Percentiles rank a stretch among this genome's conserved stretches.
Evolutionary conservation across 2,797 vertebrate species (phyloP).

Genomic region (Amphiprion clarkii): DNA sequence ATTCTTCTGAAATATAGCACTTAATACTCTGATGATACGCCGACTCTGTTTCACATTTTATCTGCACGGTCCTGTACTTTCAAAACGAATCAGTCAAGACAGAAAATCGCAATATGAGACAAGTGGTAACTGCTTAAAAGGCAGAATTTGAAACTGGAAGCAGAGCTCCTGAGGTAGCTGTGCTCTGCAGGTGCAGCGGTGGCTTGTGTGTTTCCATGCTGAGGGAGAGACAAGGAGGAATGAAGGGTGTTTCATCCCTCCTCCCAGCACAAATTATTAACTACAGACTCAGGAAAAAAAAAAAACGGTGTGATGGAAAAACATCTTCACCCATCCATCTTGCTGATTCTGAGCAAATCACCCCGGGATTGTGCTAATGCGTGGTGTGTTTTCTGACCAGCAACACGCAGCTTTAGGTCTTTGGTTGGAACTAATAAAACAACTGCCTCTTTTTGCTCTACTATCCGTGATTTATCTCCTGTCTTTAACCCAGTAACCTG

Average conservation of each 20-base stretch:
- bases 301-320: conserved; percentile 25
- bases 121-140: conserved; percentile 23
- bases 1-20: conserved; percentile 4
- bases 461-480: conserved; percentile 48
- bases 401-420: conserved; percentile 37
- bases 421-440: conserved; percentile 24
- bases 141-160: conserved; percentile 7
- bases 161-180: conserved; percentile 11
- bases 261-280: conserved; percentile 60
- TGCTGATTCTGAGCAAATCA: conserved; percentile 50
- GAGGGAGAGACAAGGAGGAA: conserved; percentile 30
- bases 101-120: conserved; percentile 3
- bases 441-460: conserved; percentile 19
- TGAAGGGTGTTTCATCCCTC: conserved; percentile 37
- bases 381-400: conserved; percentile 42
- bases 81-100: conserved; percentile 2
- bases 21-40: neutral
- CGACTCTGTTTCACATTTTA: conserved; percentile 6
- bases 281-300: conserved; percentile 27
- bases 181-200: conserved; percentile 26
- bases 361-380: conserved; percentile 28
- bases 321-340: conserved; percentile 51
- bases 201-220: conserved; percentile 18
- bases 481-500: conserved; percentile 60
- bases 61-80: conserved; percentile 5